Conservation (phyloP, 2,888 invertebrate species). For the Melipona bicolor region DNA sequence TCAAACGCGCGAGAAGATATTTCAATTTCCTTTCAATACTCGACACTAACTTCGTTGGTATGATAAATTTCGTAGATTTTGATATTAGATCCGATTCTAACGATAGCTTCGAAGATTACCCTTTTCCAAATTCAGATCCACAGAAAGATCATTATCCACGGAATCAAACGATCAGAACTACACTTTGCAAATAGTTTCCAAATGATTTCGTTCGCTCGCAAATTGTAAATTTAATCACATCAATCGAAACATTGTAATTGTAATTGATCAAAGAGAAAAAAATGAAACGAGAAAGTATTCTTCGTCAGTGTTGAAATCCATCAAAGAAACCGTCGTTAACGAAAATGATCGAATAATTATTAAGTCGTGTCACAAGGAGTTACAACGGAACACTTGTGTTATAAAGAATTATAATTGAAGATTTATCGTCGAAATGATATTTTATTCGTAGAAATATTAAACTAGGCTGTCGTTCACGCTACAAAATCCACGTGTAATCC, state of each 20-base stretch:
- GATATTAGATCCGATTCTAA: neutral
- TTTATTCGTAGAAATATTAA: conserved; percentile 34
- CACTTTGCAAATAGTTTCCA: neutral
- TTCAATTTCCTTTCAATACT: neutral
- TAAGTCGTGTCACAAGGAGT: no score
- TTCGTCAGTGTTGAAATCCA: neutral
- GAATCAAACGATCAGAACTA: neutral
- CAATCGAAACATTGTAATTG: neutral
- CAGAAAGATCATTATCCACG: neutral
- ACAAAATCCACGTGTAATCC: conserved; percentile 54
- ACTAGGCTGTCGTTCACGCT: conserved; percentile 47
- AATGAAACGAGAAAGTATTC: neutral
- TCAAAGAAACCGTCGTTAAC: neutral
- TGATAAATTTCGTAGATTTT: neutral
- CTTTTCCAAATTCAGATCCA: neutral
- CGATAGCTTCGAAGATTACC: neutral
- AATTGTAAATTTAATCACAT: neutral
- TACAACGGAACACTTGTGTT: no score
- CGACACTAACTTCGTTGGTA: no score
- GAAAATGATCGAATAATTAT: no score
- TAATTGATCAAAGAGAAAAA: neutral
- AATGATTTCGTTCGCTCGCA: neutral
- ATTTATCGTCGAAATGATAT: conserved; percentile 33
- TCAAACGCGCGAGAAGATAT: neutral
- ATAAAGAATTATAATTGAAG: no score